phyloP scores from a whole-genome alignment of 2,113 vertebrate genomes.

The Chionodraco myersi region DNA sequence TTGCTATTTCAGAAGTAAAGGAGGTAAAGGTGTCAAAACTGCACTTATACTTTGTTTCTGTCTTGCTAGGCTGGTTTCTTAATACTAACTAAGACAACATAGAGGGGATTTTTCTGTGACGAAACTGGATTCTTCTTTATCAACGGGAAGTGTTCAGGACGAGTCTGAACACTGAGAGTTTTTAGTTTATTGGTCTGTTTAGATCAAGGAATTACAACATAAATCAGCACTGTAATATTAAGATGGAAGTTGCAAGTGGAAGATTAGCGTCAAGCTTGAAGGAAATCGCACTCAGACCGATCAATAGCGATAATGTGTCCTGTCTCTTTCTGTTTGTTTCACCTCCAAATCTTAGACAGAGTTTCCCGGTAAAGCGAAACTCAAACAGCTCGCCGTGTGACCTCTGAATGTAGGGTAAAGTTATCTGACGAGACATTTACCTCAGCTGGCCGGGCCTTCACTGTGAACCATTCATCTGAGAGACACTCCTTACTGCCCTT shows the following conservation, averaged over 20 bases:
- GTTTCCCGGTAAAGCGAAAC: conserved; percentile 20
- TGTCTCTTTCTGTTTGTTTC: conserved; percentile 36
- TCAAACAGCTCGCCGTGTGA: not conserved
- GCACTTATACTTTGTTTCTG: too few relatives aligned
- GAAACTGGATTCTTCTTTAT: not conserved
- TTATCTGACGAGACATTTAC: conserved; percentile 29
- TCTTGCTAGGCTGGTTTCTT: too few relatives aligned
- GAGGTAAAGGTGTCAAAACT: too few relatives aligned
- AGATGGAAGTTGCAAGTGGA: conserved; percentile 13
- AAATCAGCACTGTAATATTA: conserved; percentile 42
- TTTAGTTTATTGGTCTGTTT: not conserved
- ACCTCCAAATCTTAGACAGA: not conserved
- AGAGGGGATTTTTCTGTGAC: not conserved
- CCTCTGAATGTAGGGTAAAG: conserved; percentile 12
- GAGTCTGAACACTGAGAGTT: not conserved
- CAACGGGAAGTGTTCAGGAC: conserved; percentile 12
- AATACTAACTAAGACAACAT: not conserved
- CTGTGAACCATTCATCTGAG: conserved; percentile 42
- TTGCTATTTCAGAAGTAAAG: too few relatives aligned
- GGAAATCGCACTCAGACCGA: conserved; percentile 48
- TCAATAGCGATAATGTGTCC: conserved; percentile 57
- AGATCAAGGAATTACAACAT: conserved; percentile 31
- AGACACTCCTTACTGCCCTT: conserved; percentile 50
- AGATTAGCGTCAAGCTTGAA: conserved; percentile 22
- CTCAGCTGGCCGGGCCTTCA: conserved; percentile 9